Conservation (phyloP, 2,888 invertebrate genomes). For the Caenorhabditis macrosperma region DNA sequence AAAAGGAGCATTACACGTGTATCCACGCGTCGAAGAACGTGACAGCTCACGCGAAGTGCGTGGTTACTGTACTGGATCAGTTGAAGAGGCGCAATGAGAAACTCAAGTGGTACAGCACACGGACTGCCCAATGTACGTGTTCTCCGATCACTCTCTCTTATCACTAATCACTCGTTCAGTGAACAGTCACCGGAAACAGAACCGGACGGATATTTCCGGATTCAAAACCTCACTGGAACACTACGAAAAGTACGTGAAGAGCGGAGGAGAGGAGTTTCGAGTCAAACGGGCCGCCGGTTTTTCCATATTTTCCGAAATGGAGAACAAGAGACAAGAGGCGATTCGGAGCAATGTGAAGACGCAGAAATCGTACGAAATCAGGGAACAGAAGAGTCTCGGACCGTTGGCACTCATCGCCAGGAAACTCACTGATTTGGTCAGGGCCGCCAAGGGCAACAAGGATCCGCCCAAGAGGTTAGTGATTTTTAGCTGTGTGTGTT, state of each 20-base stretch:
- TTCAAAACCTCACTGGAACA: slow-evolving; percentile 4
- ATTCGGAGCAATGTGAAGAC: slow-evolving; percentile 25
- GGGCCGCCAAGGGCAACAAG: slow-evolving; percentile 66
- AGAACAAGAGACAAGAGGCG: slow-evolving; percentile 28
- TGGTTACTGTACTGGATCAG: slow-evolving; percentile 55
- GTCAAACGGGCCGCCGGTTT: slow-evolving; percentile 42
- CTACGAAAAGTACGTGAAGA: slow-evolving; percentile 30
- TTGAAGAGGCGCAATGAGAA: slow-evolving; percentile 43
- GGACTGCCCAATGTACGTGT: slow-evolving; percentile 17
- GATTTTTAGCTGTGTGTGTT: no score
- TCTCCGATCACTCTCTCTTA: no score
- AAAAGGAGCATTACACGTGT: slow-evolving; percentile 55
- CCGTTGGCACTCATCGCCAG: slow-evolving; percentile 67
- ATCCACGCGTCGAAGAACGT: slow-evolving; percentile 61
- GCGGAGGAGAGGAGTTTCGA: slow-evolving; percentile 37
- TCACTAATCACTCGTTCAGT: slow-evolving; percentile 25
- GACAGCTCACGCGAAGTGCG: slow-evolving; percentile 66
- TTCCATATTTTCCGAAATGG: slow-evolving; percentile 33
- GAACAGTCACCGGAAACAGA: slow-evolving; percentile 33
- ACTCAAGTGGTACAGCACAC: slow-evolving; percentile 39
- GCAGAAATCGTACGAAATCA: slow-evolving; percentile 29
- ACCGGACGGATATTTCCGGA: neutral
- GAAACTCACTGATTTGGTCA: slow-evolving; percentile 64
- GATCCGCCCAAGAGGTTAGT: slow-evolving; percentile 42
- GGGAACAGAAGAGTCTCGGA: slow-evolving; percentile 30